phyloP scores from a whole-genome alignment of 2,797 vertebrate species.

The Oryzias sinensis region DNA sequence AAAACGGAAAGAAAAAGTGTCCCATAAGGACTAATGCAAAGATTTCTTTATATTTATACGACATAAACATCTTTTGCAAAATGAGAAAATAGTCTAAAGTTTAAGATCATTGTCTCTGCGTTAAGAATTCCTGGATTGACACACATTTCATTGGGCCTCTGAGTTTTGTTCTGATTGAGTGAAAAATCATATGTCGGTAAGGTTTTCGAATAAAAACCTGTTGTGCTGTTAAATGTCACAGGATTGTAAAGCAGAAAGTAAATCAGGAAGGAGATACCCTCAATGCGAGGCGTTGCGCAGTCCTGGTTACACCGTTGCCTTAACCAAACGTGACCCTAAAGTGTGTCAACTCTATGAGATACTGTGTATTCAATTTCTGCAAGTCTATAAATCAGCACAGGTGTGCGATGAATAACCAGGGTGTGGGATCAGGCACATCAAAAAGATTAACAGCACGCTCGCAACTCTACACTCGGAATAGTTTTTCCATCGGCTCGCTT shows the following conservation, averaged over 20 bases:
- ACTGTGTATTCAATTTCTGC: slow-evolving; percentile 35
- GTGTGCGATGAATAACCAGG: slow-evolving; percentile 45
- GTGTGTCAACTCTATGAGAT: slow-evolving; percentile 34
- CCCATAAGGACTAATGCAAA: too few relatives aligned
- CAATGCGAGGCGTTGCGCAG: slow-evolving; percentile 29
- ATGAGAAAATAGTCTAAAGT: too few relatives aligned
- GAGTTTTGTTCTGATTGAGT: slow-evolving; percentile 40
- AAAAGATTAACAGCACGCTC: slow-evolving; percentile 47
- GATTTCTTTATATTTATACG: too few relatives aligned
- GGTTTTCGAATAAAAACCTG: slow-evolving; percentile 46
- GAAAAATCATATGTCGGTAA: slow-evolving; percentile 50
- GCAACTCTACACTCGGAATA: slow-evolving; percentile 32
- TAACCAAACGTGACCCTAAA: slow-evolving; percentile 38
- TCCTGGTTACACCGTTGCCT: slow-evolving; percentile 54
- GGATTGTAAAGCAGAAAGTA: slow-evolving; percentile 47
- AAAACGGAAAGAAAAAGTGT: too few relatives aligned
- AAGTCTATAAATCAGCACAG: slow-evolving; percentile 50
- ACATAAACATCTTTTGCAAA: too few relatives aligned
- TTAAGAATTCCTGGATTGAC: slow-evolving; percentile 1
- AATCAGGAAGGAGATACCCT: slow-evolving; percentile 61
- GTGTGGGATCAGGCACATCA: slow-evolving; percentile 53
- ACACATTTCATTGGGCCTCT: slow-evolving; percentile 43
- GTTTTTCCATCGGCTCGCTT: slow-evolving; percentile 27
- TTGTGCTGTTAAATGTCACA: slow-evolving; percentile 50
- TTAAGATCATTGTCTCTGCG: too few relatives aligned